Evolutionary conservation across 2,113 vertebrate species (phyloP), one percentile per base, ranked within the genome.

Genomic region (Acrocephalus kingi): DNA sequence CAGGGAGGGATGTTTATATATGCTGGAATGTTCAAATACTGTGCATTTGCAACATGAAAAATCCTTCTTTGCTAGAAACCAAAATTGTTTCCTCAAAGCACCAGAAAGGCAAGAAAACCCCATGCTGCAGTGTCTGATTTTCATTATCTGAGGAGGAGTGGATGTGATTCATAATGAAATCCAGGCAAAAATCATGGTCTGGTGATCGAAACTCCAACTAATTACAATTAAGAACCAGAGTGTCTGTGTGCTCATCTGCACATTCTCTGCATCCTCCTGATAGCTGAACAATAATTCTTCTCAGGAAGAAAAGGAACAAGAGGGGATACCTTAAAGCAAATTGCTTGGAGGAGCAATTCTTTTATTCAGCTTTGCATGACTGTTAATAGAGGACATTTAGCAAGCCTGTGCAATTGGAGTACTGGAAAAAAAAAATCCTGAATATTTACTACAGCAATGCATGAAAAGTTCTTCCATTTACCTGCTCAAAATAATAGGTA

Each of bases 401-500:
- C 56, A 79, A 88, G 39, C 43, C 67, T 72, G 54, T 61, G 52
- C 73, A 75, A n/a, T 6, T 78, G 72, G 46, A 94, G 54, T 33
- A 66, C 71, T 54, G 78, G 51, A 91, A 37, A 56, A 59, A 59
- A 61, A 72, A 62, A 72, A 92, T 67, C 64, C 61, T 64, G 71
- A 84, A 82, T 51, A 55, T 87, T 89, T 93, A 86, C 89, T 77
- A 86, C 71, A 89, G 52, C 56, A 76, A 54, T 37, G 45, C 43
- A 56, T 59, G 45, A 69, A 91, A 87, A 90, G 49, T 83, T 89
- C 51, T 88, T 94, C 82, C 84, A 86, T 93, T 79, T 91, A 91
- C 87, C 89, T 94, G 85, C 79, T 82, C 80, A 85, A 74, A 89
- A 90, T 89, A 94, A 92, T 82, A 74, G 78, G 43, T 78, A 93